A percentile compares a stretch with the other conserved stretches of the same genome.
phyloP scores from a whole-genome alignment of 2,113 vertebrate species.

The Chamaea fasciata region DNA sequence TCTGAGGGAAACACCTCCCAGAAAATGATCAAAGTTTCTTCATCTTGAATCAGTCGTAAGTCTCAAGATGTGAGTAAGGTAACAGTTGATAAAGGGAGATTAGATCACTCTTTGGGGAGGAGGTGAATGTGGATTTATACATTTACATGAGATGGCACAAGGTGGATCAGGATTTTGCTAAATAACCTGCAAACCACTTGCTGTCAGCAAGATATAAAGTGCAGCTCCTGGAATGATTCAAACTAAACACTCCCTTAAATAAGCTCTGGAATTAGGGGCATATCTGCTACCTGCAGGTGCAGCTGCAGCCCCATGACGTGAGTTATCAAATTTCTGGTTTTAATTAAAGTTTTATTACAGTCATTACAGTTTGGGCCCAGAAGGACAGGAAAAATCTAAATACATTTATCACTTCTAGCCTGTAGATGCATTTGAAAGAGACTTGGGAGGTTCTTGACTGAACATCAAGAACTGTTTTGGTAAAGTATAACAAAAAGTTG shows the following conservation, averaged over 20 bases:
- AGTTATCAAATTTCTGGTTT: background rate
- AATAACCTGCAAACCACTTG: background rate
- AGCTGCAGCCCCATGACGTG: background rate
- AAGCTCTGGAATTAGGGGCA: background rate
- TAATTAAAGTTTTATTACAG: background rate
- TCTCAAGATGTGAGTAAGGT: background rate
- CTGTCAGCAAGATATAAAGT: background rate
- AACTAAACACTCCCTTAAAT: background rate
- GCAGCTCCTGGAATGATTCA: background rate
- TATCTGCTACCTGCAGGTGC: background rate
- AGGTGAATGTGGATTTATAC: background rate
- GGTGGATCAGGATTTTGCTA: background rate
- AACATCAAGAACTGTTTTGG: background rate
- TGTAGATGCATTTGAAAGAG: background rate
- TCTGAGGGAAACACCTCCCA: background rate
- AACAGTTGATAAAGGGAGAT: background rate
- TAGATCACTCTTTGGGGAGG: background rate
- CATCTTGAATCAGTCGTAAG: rapidly evolving
- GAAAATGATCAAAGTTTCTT: background rate
- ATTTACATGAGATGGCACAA: background rate
- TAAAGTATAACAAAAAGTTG: background rate
- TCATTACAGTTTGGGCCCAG: background rate
- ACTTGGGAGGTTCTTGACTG: background rate
- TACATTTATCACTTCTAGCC: background rate
- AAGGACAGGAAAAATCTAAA: background rate